Base-by-base conservation (phyloP, 2,113 vertebrate genomes). In the Micromys minutus region DNA sequence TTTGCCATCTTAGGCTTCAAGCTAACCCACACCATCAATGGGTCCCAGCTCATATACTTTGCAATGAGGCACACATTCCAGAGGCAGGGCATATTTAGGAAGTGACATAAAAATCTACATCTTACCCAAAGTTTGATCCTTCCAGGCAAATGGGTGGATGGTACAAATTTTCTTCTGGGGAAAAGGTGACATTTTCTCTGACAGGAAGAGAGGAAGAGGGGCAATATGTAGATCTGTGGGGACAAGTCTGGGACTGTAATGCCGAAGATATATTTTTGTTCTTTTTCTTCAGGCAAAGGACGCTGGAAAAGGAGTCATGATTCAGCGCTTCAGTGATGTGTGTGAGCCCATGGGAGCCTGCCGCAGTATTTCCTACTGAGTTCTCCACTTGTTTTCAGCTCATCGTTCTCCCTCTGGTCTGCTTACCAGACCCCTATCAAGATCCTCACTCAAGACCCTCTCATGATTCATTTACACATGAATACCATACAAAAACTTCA, bases 121-220 rank as follows among this genome's bases (percentile, higher is more conserved):
- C 74, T 88, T 89, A 75, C 76, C 55, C 87, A 29, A 87, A 95
- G 75, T 12, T 91, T 87, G 50, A 50, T 87, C 26, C 81, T 81
- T 95, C 11, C 22, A 85, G 65, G 91, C 81, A 97, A 91, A 88
- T 63, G 93, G 91, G 61, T 65, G 24, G 69, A 63, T 50, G 16
- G 31, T 86, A 61, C 57, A 71, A 19, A 91, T 91, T 87, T 90
- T 80, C 79, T 85, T 87, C 45, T 72, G 69, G 95, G 92, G 71
- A 80, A 74, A 89, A 91, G 57, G 17, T 47, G 24, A 59, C 71
- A 34, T 90, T 67, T 94, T 55, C n/a, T 75, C 34, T 80, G 67
- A 71, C 61, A 61, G 61, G 29, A 93, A 42, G 42, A 72, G 75
- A 65, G 31, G 34, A 75, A 59, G 6, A 24, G 22, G 31, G 16